Evolutionary conservation across 2,888 invertebrate species (phyloP).

Genomic region (Rhimphoctona megacephalus): DNA sequence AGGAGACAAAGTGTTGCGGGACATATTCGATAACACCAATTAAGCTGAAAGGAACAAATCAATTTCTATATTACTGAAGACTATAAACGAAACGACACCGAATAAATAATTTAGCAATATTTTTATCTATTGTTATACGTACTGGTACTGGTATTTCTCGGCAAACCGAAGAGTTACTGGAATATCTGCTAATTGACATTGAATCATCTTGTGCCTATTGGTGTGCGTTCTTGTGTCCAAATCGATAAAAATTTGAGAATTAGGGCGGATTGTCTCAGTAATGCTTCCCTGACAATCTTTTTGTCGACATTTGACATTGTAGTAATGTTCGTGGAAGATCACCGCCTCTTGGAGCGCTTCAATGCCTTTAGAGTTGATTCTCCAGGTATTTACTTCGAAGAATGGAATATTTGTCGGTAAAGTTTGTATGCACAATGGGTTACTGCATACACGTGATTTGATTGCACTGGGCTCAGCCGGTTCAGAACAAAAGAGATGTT

Average conservation of each 20-base stretch:
- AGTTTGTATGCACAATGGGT: neutral
- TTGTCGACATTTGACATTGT: neutral
- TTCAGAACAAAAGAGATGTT: neutral
- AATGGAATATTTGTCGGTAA: neutral
- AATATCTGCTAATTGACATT: neutral
- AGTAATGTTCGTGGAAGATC: neutral
- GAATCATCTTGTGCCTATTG: neutral
- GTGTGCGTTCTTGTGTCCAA: neutral
- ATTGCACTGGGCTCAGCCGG: neutral
- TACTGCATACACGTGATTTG: neutral
- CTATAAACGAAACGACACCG: neutral
- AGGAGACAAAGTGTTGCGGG: neutral
- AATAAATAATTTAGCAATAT: neutral
- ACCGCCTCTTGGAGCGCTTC: neutral
- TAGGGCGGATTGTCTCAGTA: neutral
- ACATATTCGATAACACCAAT: neutral
- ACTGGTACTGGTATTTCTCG: neutral
- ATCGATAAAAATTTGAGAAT: neutral
- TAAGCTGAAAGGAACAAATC: neutral
- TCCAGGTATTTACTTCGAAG: neutral
- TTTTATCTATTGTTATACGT: neutral
- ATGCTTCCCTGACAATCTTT: slow-evolving; percentile 3
- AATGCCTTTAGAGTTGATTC: neutral
- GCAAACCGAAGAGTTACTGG: neutral
- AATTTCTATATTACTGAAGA: neutral